Evolutionary conservation across 2,113 vertebrate genomes (phyloP).

Genomic region (Apistogramma diplotaenia): DNA sequence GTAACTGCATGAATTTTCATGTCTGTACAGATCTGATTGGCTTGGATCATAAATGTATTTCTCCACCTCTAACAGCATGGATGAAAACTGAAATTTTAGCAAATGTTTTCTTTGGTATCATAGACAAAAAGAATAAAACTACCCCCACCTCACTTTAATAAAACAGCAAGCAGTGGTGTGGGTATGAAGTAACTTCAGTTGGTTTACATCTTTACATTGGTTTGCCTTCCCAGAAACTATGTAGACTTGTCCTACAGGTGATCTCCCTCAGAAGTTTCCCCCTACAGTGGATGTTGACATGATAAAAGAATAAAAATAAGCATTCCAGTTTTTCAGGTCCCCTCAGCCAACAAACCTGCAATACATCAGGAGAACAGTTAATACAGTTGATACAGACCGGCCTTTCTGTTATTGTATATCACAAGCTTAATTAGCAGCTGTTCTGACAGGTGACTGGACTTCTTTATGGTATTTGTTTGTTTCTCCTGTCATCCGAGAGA

Average conservation of each 20-base stretch:
- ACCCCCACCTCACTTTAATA: fast-evolving
- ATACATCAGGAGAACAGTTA: neutral
- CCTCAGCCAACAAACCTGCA: neutral
- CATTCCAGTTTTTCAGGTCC: neutral
- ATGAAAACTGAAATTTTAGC: neutral
- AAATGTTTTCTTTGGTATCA: neutral
- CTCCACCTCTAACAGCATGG: neutral
- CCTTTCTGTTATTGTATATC: neutral
- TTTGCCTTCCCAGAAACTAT: no score
- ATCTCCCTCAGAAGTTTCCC: no score
- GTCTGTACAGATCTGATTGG: neutral
- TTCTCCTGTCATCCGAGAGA: no score
- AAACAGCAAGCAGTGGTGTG: neutral
- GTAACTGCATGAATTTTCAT: neutral
- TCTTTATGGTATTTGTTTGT: no score
- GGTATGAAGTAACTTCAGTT: neutral
- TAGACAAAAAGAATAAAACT: neutral
- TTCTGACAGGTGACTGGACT: no score
- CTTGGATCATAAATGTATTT: neutral
- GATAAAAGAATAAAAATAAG: neutral
- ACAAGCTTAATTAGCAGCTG: no score
- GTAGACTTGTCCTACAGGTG: no score
- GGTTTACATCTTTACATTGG: no score
- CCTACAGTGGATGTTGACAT: no score
- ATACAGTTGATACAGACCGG: neutral